A percentile compares a stretch with the other conserved stretches of the same genome.
Evolutionary conservation across 2,888 invertebrate species (phyloP).

Genomic region (Eristalis tenax): DNA sequence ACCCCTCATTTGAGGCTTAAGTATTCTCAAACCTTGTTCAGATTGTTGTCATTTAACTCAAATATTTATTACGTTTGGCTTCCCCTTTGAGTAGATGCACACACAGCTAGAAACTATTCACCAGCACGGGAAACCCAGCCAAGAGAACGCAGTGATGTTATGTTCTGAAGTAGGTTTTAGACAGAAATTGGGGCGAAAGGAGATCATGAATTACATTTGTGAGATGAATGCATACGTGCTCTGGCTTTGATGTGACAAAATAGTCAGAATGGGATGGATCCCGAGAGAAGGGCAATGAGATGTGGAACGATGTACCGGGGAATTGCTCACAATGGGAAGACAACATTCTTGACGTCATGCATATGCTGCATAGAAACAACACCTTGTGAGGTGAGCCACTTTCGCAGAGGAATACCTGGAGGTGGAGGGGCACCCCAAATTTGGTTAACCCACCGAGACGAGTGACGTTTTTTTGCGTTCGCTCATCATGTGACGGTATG

Average conservation of each 20-base stretch:
- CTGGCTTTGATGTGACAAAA: background rate
- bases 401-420: no score
- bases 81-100: background rate
- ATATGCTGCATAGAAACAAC: background rate
- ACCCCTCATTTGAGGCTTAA: no score
- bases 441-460: no score
- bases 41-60: background rate
- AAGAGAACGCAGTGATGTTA: background rate
- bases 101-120: background rate
- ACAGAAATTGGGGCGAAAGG: background rate
- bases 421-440: background rate
- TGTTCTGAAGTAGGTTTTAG: background rate
- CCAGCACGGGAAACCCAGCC: no score
- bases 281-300: background rate
- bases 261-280: background rate
- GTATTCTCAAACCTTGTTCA: background rate
- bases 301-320: constrained; percentile 7
- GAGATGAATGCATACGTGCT: background rate
- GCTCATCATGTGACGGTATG: background rate
- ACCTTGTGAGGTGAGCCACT: background rate
- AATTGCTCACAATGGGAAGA: background rate
- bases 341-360: background rate
- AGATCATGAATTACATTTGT: background rate
- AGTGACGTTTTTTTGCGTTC: background rate
- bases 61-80: background rate